Conservation (phyloP, 2,888 invertebrate species). For the Alviniconcha strummeri region DNA sequence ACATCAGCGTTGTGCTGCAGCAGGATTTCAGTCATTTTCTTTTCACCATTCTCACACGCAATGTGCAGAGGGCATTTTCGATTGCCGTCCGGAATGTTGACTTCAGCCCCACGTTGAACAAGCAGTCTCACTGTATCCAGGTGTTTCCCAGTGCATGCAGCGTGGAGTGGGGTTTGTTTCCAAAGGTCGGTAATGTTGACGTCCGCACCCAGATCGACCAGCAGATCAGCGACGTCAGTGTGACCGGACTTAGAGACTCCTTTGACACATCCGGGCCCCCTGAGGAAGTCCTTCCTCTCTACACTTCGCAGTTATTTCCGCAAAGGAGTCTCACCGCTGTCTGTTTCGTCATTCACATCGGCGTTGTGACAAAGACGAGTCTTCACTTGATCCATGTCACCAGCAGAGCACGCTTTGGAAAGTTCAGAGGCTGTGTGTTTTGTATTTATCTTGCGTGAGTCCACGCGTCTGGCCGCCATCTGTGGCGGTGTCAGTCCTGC, state of each 20-base stretch:
- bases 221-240: conserved; percentile 47
- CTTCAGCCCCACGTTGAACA: conserved; percentile 52
- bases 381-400: neutral
- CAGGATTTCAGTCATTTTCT: too few species aligned
- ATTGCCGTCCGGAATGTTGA: conserved; percentile 48
- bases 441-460: neutral
- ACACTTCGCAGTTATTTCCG: too few species aligned
- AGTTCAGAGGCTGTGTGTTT: too few species aligned
- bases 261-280: too few species aligned
- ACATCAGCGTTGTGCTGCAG: too few species aligned
- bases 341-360: neutral
- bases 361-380: neutral
- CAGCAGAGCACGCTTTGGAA: too few species aligned
- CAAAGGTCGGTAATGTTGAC: conserved; percentile 57
- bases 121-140: conserved; percentile 49
- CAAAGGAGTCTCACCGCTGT: neutral
- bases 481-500: conserved; percentile 12
- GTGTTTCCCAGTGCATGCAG: conserved; percentile 46
- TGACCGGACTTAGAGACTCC: neutral
- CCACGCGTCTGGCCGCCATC: neutral
- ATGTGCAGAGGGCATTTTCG: conserved; percentile 52
- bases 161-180: conserved; percentile 55
- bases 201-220: conserved; percentile 55
- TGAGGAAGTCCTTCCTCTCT: too few species aligned
- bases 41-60: conserved; percentile 17